Base-by-base conservation (phyloP, 1,140 invertebrate genomes). In the Drosophila ohnishii region DNA sequence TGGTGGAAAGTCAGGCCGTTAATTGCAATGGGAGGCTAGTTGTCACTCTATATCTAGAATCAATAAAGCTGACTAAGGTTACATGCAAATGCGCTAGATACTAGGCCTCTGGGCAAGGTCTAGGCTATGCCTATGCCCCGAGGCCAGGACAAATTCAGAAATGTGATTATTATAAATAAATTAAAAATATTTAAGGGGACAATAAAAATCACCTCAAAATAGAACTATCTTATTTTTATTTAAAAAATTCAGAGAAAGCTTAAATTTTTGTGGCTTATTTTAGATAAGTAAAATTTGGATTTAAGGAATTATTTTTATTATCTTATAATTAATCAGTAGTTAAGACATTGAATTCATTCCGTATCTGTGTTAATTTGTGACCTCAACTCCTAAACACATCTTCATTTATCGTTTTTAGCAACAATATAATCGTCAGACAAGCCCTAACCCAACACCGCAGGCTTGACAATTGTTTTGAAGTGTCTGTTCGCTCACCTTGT, bases 81-180 rank as follows among this genome's bases (percentile, higher is more conserved):
- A 55, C 35, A 78, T 78, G 74, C 65, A 84, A 83, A 83, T 84
- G 25, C 8, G 11, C n/a, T 35, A 47, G 28, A 53, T 42, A 42
- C 60, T 57, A 53, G 47, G n/a, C 32, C 50, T 22, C n/a, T 48
- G 51, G 51, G 44, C 78, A 80, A 80, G 78, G 77, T 71, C 44
- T 51, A 40, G 39, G 30, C 25, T 35, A 28, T 34, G 16, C 19
- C 13, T 35, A 53, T 28, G n/a, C 6, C 11, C 40, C 25, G 28
- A 30, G 40, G 34, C 34, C n/a, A 19, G 7, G 2, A 11, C 0
- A 40, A 37, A 39, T 4, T 22, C 1, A 44, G 4, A 19, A 19
- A 19, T 8, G 19, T 9, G 4, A 37, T 35, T 30, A 35, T 35
- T 51, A 13, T 8, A 22, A 40, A 9, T 39, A 7, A 39, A 1